Base-by-base conservation (phyloP, 2,888 invertebrate species). In the Rosalia funebris region DNA sequence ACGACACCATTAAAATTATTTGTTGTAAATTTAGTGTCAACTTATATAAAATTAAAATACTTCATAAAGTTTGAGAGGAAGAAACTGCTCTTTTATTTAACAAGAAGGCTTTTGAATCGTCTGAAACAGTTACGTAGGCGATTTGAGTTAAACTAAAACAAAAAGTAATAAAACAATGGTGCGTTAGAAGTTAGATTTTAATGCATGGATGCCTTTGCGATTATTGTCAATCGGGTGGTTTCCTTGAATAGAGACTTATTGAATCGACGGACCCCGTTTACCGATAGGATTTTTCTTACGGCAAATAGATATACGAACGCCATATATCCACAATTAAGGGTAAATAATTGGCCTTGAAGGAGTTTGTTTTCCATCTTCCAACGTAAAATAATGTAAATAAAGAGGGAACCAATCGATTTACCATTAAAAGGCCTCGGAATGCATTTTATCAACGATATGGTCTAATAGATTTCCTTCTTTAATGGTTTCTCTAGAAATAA, bases 161-260 rank as follows among this genome's bases (percentile, higher is more conserved):
- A 39, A 39, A 37, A 39, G 39, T 50, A 53, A 53, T 53, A 53
- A 42, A 41, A 42, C 53, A 32, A 16, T 32, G 25, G n/a, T 32
- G 16, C 25, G 31, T 41, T 52, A 32, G 17, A 53, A 53, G 42
- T 19, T 47, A 32, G 34, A 32, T 15, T 32, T 16, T 11, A 34
- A 32, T 48, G 50, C 42, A 54, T 46, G 54, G 42, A 31, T 54
- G 54, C 47, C 45, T 45, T 39, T 53, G 46, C 53, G 25, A 55
- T 60, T 60, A 60, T 60, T 60, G 60, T 55, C 60, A 55, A 55
- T 60, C 34, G 55, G 41, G 32, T 55, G 60, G 60, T 47, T 19
- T 47, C 20, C 31, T 31, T 39, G 42, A 55, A 60, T 60, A 60
- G 55, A 55, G 53, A 25, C 53, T 42, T 53, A 42, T 53, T 42